These are phyloP conservation scores for Tetheella fluctuosa DNA, from an alignment of 2,888 invertebrate genomes.

Conservation along the genomic window DNA sequence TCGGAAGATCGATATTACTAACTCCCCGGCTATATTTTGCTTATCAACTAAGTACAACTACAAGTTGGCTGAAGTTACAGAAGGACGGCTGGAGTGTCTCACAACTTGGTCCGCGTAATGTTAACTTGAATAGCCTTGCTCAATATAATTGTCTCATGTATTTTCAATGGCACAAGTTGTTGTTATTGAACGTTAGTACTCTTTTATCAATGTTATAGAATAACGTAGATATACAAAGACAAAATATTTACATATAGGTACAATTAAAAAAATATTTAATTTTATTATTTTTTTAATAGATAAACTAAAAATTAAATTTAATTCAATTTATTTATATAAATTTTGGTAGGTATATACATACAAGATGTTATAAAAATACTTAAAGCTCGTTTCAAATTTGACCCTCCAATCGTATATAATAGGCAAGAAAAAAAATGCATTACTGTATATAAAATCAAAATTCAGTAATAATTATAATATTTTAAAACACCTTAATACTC, in stretches of 20 bases:
- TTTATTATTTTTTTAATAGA: no score
- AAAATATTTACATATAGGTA: neutral
- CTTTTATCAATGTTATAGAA: neutral
- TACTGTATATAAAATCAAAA: no score
- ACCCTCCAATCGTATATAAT: no score
- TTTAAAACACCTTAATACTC: no score
- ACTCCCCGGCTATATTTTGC: slow-evolving; percentile 61
- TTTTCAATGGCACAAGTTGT: slow-evolving; percentile 1
- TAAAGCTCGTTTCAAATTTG: no score
- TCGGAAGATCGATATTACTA: slow-evolving; percentile 66
- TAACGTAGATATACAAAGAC: neutral
- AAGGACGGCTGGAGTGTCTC: slow-evolving; percentile 33
- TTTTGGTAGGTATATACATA: no score
- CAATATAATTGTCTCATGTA: slow-evolving; percentile 9
- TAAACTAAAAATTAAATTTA: no score
- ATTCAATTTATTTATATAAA: no score
- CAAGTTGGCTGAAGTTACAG: slow-evolving; percentile 40
- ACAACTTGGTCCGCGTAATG: slow-evolving; percentile 20
- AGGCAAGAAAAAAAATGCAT: no score
- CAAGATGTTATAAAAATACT: no score
- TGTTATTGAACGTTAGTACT: neutral
- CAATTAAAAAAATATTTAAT: no score
- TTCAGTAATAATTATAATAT: no score
- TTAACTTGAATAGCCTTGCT: slow-evolving; percentile 14
- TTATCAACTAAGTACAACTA: slow-evolving; percentile 54